These are phyloP conservation scores for Dendrophyllia cribrosa DNA, from an alignment of 64 coral and sea anemone species.

Conservation along the genomic window DNA sequence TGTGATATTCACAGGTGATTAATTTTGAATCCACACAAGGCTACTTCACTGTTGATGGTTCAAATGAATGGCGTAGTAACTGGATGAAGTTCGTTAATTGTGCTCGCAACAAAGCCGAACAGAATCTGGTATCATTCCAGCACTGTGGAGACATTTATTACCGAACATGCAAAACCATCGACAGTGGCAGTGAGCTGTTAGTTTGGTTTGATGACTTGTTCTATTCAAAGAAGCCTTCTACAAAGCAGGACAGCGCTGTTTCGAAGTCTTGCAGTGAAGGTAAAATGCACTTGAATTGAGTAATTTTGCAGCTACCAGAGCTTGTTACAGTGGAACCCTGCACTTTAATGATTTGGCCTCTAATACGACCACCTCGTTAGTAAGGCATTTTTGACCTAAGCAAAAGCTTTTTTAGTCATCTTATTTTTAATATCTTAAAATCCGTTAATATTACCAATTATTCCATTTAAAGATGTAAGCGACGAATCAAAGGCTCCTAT, in stretches of 20 bases:
- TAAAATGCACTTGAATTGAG: too few species aligned
- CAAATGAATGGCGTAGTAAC: conserved; percentile 37
- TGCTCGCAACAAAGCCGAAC: conserved; percentile 25
- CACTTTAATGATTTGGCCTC: too few species aligned
- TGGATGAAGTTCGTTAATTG: conserved; percentile 61
- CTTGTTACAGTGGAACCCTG: too few species aligned
- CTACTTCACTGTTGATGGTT: conserved; percentile 36
- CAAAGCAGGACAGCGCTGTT: background rate
- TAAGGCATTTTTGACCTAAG: too few species aligned
- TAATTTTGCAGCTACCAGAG: too few species aligned
- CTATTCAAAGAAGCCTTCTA: conserved; percentile 13
- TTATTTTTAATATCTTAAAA: too few species aligned
- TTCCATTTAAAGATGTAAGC: too few species aligned
- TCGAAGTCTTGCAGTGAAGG: background rate
- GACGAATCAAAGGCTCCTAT: too few species aligned
- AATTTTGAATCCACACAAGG: background rate
- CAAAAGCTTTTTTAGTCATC: too few species aligned
- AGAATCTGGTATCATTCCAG: conserved; percentile 55
- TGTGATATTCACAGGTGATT: conserved; percentile 1
- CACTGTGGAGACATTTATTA: conserved; percentile 61
- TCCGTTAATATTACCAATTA: too few species aligned
- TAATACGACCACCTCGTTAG: too few species aligned
- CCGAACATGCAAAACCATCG: conserved; percentile 40
- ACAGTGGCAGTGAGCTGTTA: conserved; percentile 30
- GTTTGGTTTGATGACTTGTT: conserved; percentile 61